Conservation (phyloP, 1,140 invertebrate genomes). For the Lycorma delicatula region DNA sequence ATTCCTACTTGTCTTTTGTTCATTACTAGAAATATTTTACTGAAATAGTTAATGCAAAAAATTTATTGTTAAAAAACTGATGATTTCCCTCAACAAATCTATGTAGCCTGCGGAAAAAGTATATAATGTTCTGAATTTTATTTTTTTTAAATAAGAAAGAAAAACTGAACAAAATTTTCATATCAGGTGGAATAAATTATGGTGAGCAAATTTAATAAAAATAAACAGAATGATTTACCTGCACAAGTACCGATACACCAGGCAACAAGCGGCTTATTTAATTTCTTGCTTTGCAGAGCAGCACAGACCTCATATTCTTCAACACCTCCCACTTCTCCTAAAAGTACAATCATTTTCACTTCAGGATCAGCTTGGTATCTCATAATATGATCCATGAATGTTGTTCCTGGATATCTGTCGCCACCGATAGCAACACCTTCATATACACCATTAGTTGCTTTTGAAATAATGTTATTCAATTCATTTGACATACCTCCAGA, state of each 20-base stretch:
- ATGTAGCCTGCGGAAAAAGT: too few species aligned
- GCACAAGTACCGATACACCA: conserved; percentile 97
- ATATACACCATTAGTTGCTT: conserved; percentile 93
- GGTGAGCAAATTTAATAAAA: background rate
- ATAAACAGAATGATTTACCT: conserved; percentile 35
- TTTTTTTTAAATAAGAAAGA: conserved; percentile 11
- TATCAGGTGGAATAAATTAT: background rate
- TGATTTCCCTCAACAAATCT: too few species aligned
- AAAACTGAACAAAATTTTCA: background rate
- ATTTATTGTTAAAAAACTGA: too few species aligned
- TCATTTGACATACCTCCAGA: conserved; percentile 99
- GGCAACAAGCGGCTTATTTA: conserved; percentile 92
- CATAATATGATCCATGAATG: conserved; percentile 96
- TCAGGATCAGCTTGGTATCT: conserved; percentile 64
- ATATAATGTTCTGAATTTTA: too few species aligned
- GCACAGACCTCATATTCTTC: conserved; percentile 97
- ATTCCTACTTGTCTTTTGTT: too few species aligned
- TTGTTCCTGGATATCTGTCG: conserved; percentile 96
- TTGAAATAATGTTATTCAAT: conserved; percentile 96
- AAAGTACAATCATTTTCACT: conserved; percentile 87
- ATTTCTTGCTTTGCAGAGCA: conserved; percentile 67
- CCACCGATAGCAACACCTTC: conserved; percentile 99
- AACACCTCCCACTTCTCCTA: conserved; percentile 98
- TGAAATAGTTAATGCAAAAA: too few species aligned
- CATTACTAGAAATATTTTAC: too few species aligned